Base-by-base conservation (phyloP, 2,888 invertebrate genomes). In the Cryptus armator region DNA sequence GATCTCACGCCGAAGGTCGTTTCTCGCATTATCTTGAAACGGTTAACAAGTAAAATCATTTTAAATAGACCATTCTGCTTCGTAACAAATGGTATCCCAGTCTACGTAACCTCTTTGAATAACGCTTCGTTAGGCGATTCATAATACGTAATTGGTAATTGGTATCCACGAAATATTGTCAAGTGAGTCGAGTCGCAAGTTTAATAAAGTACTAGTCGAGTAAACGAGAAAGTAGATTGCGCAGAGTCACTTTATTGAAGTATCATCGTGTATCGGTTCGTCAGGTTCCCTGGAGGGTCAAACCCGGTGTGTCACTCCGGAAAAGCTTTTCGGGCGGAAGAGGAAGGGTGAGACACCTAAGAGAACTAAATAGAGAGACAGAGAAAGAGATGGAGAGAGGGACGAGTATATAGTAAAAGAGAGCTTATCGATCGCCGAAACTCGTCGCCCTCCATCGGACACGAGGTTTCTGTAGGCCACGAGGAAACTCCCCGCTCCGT, bases 371-470 rank as follows among this genome's bases (percentile, higher is more conserved):
- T 29, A 37, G 29, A 12, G 64, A 43, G 64, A 64, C 37, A 2
- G 64, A 32, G 64, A 66, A 16, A 32, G 29, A n/a, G 70, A 24
- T 16, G 37, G 46, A 37, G 32, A 3, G 66, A 37, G 66, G 37
- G 43, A 32, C 24, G 16, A 48, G 5, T 29, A 75, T 32, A 75
- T 32, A 32, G 64, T 59, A 77, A 77, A 62, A 78, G 78, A n/a
- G 68, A 85, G 48, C 32, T 82, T 71, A 85, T 81, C 79, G 85
- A 85, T 85, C 79, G 76, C 29, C 44, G 51, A 75, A 75, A n/a
- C 64, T 59, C 56, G 32, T 43, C 46, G 37, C 56, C 19, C 62
- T 64, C 48, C 75, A 75, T 59, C 64, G 56, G 44, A 19, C 68
- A 70, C 74, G 56, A 66, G 43, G 53, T 74, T 62, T 66, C 66